These are phyloP conservation scores for Ceratotherium simum DNA, from an alignment of 2,113 vertebrate genomes.

Conservation along the genomic window DNA sequence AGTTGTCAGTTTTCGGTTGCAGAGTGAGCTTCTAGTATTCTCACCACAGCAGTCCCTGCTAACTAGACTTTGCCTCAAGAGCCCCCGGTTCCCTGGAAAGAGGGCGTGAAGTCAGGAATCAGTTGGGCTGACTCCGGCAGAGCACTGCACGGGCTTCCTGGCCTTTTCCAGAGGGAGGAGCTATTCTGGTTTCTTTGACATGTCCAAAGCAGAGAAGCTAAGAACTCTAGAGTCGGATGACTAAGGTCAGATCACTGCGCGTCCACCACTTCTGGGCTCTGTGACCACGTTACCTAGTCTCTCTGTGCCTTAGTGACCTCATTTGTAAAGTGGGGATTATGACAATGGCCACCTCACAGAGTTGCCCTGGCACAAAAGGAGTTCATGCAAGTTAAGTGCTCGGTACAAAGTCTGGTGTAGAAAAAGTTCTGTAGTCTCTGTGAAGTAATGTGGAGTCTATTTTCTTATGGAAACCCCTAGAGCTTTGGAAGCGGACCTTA, in stretches of 20 bases:
- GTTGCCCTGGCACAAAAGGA: neutral
- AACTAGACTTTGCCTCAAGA: neutral
- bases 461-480: neutral
- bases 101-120: accelerated
- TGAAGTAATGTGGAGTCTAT: neutral
- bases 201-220: neutral
- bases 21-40: conserved; percentile 47
- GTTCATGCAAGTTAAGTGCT: neutral
- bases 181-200: neutral
- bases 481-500: neutral
- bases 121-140: neutral
- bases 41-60: neutral
- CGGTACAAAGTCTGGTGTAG: accelerated
- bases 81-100: neutral
- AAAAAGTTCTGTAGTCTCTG: neutral
- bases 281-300: neutral
- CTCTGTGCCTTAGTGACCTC: neutral
- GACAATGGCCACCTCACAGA: neutral
- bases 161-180: neutral
- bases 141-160: neutral
- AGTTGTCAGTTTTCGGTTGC: neutral
- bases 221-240: neutral
- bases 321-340: neutral
- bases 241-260: neutral
- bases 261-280: neutral